Conservation (phyloP, 2,888 invertebrate species). For the Drosophila formosana region DNA sequence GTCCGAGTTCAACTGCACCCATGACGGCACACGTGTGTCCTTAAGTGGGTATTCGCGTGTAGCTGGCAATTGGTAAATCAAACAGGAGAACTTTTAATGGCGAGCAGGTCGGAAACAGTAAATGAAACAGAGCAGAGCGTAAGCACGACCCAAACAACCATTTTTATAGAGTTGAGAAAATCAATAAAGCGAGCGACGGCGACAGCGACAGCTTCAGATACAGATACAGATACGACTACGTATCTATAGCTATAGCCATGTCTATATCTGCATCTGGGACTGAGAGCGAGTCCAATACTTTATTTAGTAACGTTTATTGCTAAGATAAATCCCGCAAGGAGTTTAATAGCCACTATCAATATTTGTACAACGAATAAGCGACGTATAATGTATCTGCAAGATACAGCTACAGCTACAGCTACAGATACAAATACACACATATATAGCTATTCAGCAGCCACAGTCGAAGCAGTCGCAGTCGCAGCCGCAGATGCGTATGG, state of each 20-base stretch:
- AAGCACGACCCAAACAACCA: slow-evolving; percentile 30
- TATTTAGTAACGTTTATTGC: slow-evolving; percentile 64
- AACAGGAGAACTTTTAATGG: slow-evolving; percentile 50
- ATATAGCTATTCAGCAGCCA: neutral
- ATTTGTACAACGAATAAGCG: slow-evolving; percentile 72
- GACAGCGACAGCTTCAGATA: slow-evolving; percentile 16
- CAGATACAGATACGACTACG: slow-evolving; percentile 5
- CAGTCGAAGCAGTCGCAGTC: slow-evolving; percentile 7
- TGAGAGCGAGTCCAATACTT: slow-evolving; percentile 42
- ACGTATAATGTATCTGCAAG: slow-evolving; percentile 56
- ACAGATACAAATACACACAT: slow-evolving; percentile 1
- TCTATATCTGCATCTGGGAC: slow-evolving; percentile 1
- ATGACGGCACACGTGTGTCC: slow-evolving; percentile 38
- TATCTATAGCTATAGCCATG: neutral
- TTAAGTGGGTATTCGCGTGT: slow-evolving; percentile 50
- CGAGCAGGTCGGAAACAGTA: slow-evolving; percentile 32
- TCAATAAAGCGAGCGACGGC: slow-evolving; percentile 55
- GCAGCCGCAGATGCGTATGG: slow-evolving; percentile 63
- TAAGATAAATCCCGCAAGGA: slow-evolving; percentile 70
- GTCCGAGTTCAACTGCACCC: slow-evolving; percentile 14
- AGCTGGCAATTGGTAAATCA: slow-evolving; percentile 59
- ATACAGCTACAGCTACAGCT: slow-evolving; percentile 36
- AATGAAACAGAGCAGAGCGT: slow-evolving; percentile 71
- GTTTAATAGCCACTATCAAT: slow-evolving; percentile 68
- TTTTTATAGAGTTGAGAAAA: slow-evolving; percentile 45